Base-by-base conservation (phyloP, 2,113 vertebrate species). In the Salvelinus sp. region DNA sequence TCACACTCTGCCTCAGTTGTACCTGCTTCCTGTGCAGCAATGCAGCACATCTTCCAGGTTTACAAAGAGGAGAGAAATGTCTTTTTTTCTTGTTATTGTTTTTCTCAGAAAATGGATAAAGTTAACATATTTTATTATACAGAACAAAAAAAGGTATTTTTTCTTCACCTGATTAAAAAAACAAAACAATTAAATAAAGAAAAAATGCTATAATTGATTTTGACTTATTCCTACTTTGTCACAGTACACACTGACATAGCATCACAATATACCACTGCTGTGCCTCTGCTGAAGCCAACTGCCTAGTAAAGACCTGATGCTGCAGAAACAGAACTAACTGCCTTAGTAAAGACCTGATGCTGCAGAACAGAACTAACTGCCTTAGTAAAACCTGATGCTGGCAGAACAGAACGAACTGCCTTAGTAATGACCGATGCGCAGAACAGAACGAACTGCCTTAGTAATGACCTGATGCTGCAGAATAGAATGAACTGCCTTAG, bases 61-160 rank as follows among this genome's bases (percentile, higher is more conserved):
- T 44, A 44, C 6, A 44, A 44, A 88, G 86, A 86, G 88, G 81
- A 88, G 88, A 88, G 79, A 86, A 75, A 70, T 85, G 72, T 82
- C 70, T 10, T 44, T 44, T 9, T 0, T 0, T 5, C 7, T 92
- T 92, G 92, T 93, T 90, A 86, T 44, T 44, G 88, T 91, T 91
- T 90, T 91, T 90, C 95, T 96, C 91, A 87, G 38, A 88, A 92
- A 91, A 93, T 92, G 90, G 94, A 95, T 93, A 96, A 95, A 97
- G 94, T 92, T 93, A 94, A 96, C 95, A 95, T 98, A 99, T 99
- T 99, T 99, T 99, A 98, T 99, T 98, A 98, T 97, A 96, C 94
- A 95, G 96, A 94, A 96, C 93, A n/a, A 92, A 95, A 91, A 54
- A 91, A 94, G 94, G 95, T 97, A 97, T 6, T 98, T 98, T 98